Evolutionary conservation across 2,888 invertebrate genomes (phyloP), one percentile per base, ranked within the genome.

Genomic region (Litoditis marina): DNA sequence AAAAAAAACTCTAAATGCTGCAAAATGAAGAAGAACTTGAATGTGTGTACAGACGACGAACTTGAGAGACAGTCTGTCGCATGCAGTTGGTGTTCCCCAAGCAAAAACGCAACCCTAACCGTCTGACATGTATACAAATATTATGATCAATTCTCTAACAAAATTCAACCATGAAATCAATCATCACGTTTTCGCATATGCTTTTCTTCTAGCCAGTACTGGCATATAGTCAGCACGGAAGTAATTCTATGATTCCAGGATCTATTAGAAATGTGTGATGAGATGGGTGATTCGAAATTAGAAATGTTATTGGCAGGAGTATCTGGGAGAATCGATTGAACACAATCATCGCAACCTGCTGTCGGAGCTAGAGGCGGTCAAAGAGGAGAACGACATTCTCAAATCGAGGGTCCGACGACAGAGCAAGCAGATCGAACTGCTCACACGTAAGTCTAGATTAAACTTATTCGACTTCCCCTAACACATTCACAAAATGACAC

Each of bases 301-400:
- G n/a, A 30, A n/a, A 52, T 13, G 13, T 16, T 19, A 47, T 54
- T 49, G 55, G n/a, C 39, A 78, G 76, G 73, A 71, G 51, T 67
- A 70, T 7, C 65, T 80, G 28, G 78, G 78, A 8, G 78, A 69
- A 16, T 73, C 67, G 16, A 77, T 79, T 68, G 80, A 79, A 27
- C n/a, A 61, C 2, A 77, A 80, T 58, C 77, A 79, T 51, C 63
- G 71, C 27, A 65, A 63, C 31, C 56, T 74, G 19, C 60, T 68
- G 11, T 61, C 60, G 42, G 80, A 80, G 31, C 51, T 80, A 55
- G 77, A 80, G 36, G 66, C 59, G 13, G 53, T 78, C 34, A 62
- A 77, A 32, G 80, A 80, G 62, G 80, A 80, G 63, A 80, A 80
- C 57, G 73, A 72, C 16, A 67, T 76, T 0, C 57, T 80, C 50